These are phyloP conservation scores for Leucania comma DNA, from an alignment of 2,888 invertebrate species.

Conservation along the genomic window DNA sequence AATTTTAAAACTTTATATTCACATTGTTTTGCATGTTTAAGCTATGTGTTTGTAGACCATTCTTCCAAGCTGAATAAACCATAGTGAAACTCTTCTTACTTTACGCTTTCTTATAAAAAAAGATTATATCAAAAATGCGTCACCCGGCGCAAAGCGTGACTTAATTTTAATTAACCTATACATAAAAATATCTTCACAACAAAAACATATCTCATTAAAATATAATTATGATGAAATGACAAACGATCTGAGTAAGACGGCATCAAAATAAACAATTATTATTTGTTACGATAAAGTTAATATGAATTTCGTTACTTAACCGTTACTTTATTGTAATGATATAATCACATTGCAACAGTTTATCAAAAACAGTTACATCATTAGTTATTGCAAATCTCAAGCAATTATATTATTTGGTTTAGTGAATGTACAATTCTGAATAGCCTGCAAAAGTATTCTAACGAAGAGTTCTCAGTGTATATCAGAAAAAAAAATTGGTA, in stretches of 20 bases:
- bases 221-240: slow-evolving; percentile 16
- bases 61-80: no score
- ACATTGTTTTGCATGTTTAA: slow-evolving; percentile 3
- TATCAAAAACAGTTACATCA: slow-evolving; percentile 11
- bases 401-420: background rate
- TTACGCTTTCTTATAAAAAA: slow-evolving; percentile 1
- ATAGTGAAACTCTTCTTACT: background rate
- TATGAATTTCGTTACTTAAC: slow-evolving; percentile 1
- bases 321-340: slow-evolving; percentile 19
- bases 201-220: background rate
- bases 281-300: slow-evolving; percentile 9
- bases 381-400: slow-evolving; percentile 10
- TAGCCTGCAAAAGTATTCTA: background rate
- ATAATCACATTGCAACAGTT: slow-evolving; percentile 30
- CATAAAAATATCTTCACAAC: background rate
- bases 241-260: slow-evolving; percentile 3
- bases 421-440: background rate
- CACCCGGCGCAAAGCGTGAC: slow-evolving; percentile 6
- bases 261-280: slow-evolving; percentile 28
- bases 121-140: background rate
- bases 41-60: background rate
- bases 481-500: no score
- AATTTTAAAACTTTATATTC: background rate
- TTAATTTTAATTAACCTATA: slow-evolving; percentile 26
- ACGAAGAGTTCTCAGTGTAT: no score